Percentiles rank a stretch among this genome's conserved stretches.
Evolutionary conservation across 1,140 invertebrate genomes (phyloP).

Genomic region (Calycopis cecrops): DNA sequence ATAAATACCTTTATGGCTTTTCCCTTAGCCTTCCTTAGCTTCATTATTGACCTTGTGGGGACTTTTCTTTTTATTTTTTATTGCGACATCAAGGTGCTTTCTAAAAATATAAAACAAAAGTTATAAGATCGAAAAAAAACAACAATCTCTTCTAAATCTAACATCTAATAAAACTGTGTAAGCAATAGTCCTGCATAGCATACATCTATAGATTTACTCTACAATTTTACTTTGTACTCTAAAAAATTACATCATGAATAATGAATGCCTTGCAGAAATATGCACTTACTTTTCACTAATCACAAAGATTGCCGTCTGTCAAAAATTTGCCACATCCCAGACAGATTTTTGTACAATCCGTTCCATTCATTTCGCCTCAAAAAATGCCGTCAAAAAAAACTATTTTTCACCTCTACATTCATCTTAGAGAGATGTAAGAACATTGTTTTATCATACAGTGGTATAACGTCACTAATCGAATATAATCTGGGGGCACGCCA

Average conservation of each 20-base stretch:
- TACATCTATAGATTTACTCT: too few species aligned
- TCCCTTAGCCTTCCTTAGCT: constrained; percentile 18
- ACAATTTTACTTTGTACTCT: too few species aligned
- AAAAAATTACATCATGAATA: constrained; percentile 17
- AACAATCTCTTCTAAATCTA: background rate
- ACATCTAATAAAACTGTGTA: constrained; percentile 1
- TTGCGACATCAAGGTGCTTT: constrained; percentile 56
- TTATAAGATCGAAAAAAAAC: too few species aligned
- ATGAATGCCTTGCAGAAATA: constrained; percentile 62
- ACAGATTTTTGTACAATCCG: constrained; percentile 64
- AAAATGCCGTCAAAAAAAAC: too few species aligned
- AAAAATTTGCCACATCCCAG: constrained; percentile 67
- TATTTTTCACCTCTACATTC: too few species aligned
- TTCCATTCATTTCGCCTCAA: constrained; percentile 48
- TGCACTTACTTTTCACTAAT: constrained; percentile 64
- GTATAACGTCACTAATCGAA: too few species aligned
- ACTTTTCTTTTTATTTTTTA: constrained; percentile 61
- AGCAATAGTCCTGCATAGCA: background rate
- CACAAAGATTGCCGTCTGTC: constrained; percentile 45
- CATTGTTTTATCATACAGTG: constrained; percentile 61
- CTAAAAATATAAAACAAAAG: constrained; percentile 33
- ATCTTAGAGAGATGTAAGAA: constrained; percentile 51
- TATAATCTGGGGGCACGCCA: too few species aligned
- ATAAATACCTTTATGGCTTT: constrained; percentile 18
- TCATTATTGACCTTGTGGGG: constrained; percentile 45